phyloP scores from a whole-genome alignment of 2,888 invertebrate genomes.

The Synanthedon andrenaeformis region DNA sequence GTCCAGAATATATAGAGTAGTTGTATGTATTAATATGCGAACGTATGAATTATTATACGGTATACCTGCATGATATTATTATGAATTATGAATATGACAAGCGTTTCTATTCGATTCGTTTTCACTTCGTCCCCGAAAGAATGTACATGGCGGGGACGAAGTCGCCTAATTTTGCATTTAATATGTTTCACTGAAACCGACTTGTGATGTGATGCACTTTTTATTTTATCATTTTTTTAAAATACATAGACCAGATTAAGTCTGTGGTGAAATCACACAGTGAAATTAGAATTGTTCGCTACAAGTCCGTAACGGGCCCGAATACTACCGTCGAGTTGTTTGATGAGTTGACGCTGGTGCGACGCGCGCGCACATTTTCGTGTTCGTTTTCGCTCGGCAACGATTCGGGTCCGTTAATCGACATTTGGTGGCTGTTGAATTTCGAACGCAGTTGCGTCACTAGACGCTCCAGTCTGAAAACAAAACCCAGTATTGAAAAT shows the following conservation, averaged over 20 bases:
- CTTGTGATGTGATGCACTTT: too few species aligned
- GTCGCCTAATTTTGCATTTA: too few species aligned
- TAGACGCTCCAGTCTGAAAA: conserved; percentile 70
- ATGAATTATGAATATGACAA: too few species aligned
- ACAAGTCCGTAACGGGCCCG: conserved; percentile 74
- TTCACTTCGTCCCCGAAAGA: too few species aligned
- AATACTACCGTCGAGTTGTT: conserved; percentile 63
- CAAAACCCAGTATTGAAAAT: conserved; percentile 13
- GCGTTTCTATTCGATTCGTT: too few species aligned
- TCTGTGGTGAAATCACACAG: conserved; percentile 34
- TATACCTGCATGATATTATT: too few species aligned
- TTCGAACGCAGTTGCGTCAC: conserved; percentile 68
- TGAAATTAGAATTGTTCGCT: conserved; percentile 40
- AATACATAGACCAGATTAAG: conserved; percentile 35
- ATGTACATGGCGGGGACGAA: too few species aligned
- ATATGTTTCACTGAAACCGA: too few species aligned
- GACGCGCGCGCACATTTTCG: conserved; percentile 38
- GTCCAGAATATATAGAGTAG: too few species aligned
- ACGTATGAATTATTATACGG: too few species aligned
- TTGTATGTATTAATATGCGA: too few species aligned
- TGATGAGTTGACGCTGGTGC: conserved; percentile 45
- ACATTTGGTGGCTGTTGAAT: conserved; percentile 50
- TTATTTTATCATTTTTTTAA: conserved; percentile 12
- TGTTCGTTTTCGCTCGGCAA: conserved; percentile 56
- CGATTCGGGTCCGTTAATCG: conserved; percentile 52